phyloP scores from a whole-genome alignment of 1,140 invertebrate species.

The Neodiprion pinetum region DNA sequence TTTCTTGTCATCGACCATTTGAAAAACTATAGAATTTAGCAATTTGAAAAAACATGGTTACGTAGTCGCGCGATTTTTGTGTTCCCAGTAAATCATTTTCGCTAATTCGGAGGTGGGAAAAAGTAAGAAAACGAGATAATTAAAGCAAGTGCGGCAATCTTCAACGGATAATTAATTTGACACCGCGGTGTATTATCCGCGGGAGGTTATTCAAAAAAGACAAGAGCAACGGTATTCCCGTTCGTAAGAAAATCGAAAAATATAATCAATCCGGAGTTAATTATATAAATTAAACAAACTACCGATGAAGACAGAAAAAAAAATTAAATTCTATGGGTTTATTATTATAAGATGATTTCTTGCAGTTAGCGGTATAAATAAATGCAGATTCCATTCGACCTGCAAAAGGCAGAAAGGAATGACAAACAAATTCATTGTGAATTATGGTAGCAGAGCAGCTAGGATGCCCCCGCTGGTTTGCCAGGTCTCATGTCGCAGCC shows the following conservation, averaged over 20 bases:
- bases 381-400: neutral
- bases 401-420: neutral
- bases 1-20: too few species aligned
- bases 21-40: neutral
- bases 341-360: neutral
- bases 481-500: conserved; percentile 10
- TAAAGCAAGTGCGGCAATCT: too few species aligned
- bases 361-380: neutral
- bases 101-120: neutral
- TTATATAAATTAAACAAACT: neutral
- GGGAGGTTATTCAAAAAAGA: too few species aligned
- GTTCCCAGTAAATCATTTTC: neutral
- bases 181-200: too few species aligned
- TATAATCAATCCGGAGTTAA: neutral
- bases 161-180: too few species aligned
- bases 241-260: too few species aligned
- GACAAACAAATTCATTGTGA: neutral
- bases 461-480: conserved; percentile 12
- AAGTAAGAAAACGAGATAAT: neutral
- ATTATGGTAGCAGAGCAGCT: conserved; percentile 11
- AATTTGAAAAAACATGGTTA: neutral
- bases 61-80: neutral
- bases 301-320: neutral
- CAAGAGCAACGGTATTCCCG: too few species aligned
- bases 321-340: neutral